phyloP scores from a whole-genome alignment of 2,797 vertebrate species.

The Anableps anableps region DNA sequence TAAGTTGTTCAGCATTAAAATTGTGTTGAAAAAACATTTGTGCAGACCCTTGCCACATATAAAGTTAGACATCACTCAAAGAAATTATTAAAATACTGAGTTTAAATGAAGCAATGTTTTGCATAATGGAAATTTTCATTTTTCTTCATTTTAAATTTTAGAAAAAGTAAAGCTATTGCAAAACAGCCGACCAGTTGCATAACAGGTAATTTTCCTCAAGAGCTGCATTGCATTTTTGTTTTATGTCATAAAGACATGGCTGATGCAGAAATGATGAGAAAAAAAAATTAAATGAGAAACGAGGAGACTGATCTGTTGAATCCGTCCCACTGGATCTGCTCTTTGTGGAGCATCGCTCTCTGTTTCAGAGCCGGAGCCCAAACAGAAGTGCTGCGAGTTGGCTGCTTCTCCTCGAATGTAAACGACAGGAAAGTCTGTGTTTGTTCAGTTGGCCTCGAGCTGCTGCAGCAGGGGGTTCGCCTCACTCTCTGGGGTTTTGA shows the following conservation, averaged over 20 bases:
- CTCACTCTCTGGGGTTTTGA: constrained; percentile 91
- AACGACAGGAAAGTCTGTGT: constrained; percentile 21
- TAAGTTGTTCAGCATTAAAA: neutral
- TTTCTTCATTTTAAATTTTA: constrained; percentile 6
- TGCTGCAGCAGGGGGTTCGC: constrained; percentile 89
- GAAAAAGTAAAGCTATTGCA: constrained; percentile 1
- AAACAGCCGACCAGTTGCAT: neutral
- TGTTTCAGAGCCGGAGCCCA: constrained; percentile 51
- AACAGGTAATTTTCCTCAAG: constrained; percentile 5
- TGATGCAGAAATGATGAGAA: constrained; percentile 44
- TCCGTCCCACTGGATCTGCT: constrained; percentile 53
- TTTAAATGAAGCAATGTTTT: neutral
- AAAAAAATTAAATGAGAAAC: constrained; percentile 22
- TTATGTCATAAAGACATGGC: constrained; percentile 28
- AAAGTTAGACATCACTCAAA: neutral
- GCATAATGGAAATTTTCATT: neutral
- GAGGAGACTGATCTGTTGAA: constrained; percentile 44
- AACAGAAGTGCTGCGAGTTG: constrained; percentile 76
- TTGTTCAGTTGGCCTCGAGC: constrained; percentile 87
- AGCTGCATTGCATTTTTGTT: constrained; percentile 9
- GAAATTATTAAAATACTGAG: neutral
- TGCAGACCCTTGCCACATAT: neutral
- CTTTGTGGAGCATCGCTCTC: constrained; percentile 39
- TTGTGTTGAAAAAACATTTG: neutral
- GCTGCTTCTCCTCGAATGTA: constrained; percentile 65